Evolutionary conservation across 2,888 invertebrate species (phyloP).

Genomic region (Cephus pygmeus): DNA sequence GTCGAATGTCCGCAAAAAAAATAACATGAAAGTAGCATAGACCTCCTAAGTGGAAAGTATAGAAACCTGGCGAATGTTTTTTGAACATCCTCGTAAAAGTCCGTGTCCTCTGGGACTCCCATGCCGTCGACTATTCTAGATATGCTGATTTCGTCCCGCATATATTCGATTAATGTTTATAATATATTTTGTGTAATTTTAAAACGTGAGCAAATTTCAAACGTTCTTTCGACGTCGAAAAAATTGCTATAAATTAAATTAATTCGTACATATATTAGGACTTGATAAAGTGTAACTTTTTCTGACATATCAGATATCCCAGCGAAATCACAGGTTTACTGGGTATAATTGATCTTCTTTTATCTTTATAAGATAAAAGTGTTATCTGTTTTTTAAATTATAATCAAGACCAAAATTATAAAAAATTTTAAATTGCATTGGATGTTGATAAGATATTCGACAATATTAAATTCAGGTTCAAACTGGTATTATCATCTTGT

Average conservation of each 20-base stretch:
- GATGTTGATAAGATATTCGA: not conserved
- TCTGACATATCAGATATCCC: not conserved
- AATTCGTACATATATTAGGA: not conserved
- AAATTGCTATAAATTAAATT: not conserved
- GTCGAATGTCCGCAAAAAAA: too few species aligned
- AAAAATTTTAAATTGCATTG: not conserved
- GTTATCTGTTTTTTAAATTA: too few species aligned
- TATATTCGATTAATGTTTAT: not conserved
- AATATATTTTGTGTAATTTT: not conserved
- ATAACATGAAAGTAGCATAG: too few species aligned
- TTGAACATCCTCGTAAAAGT: too few species aligned
- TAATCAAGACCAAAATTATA: not conserved
- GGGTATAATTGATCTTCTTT: too few species aligned
- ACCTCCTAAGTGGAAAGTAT: too few species aligned
- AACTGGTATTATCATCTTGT: not conserved
- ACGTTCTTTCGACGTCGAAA: not conserved
- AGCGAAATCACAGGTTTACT: too few species aligned
- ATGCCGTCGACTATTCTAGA: not conserved
- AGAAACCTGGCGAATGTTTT: too few species aligned
- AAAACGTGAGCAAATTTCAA: not conserved
- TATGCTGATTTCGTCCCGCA: not conserved
- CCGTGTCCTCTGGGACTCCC: too few species aligned
- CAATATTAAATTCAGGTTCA: not conserved
- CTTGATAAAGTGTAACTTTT: not conserved
- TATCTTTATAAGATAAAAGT: too few species aligned